Evolutionary conservation across 2,888 invertebrate genomes (phyloP).

Genomic region (Ophion ventricosus): DNA sequence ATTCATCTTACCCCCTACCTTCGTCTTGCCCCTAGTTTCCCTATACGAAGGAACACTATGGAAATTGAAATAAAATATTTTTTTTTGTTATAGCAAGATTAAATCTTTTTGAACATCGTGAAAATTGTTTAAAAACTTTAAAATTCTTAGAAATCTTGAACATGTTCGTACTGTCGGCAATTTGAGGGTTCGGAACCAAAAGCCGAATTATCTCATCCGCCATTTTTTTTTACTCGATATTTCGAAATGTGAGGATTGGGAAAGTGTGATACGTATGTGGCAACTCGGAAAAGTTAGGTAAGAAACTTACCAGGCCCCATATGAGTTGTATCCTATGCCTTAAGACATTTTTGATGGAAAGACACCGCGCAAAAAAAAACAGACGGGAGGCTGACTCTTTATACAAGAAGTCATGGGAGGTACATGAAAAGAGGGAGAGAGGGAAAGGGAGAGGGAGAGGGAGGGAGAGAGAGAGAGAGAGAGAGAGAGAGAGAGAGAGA

Average conservation of each 20-base stretch:
- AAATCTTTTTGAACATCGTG: too few species aligned
- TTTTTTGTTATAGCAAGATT: too few species aligned
- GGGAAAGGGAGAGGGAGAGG: not conserved
- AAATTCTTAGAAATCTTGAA: too few species aligned
- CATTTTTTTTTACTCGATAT: not conserved
- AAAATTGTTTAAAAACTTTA: too few species aligned
- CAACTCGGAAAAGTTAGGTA: not conserved
- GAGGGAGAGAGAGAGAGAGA: constrained; percentile 14
- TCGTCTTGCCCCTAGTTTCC: too few species aligned
- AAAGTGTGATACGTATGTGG: not conserved
- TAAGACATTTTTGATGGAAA: not conserved
- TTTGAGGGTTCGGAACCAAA: too few species aligned
- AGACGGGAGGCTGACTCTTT: not conserved
- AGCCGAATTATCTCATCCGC: not conserved
- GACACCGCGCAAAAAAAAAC: not conserved
- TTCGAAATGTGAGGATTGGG: not conserved
- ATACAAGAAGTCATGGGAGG: not conserved
- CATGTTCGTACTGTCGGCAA: too few species aligned
- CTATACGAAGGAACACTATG: too few species aligned
- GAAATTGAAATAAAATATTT: too few species aligned
- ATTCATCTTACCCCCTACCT: too few species aligned
- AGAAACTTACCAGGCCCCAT: not conserved
- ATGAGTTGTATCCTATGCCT: not conserved
- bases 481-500: not conserved
- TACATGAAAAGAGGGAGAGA: not conserved